phyloP scores from a whole-genome alignment of 2,797 vertebrate species.

The Tauraco hartlaubi region DNA sequence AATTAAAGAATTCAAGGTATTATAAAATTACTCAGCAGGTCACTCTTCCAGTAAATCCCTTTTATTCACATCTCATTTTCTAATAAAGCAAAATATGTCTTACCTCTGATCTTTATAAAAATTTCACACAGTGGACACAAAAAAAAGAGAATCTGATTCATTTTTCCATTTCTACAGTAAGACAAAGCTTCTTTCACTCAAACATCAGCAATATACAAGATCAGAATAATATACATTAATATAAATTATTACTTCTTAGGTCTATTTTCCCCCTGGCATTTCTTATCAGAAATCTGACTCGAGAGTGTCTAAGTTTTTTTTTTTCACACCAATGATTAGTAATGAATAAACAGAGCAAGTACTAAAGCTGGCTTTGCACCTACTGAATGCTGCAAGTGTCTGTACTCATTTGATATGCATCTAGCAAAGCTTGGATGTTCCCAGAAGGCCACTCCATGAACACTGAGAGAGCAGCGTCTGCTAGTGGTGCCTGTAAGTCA shows the following conservation, averaged over 20 bases:
- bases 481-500: constrained; percentile 95
- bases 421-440: constrained; percentile 99
- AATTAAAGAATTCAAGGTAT: constrained; percentile 37
- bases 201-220: not conserved
- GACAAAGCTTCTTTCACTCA: constrained; percentile 31
- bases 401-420: constrained; percentile 99
- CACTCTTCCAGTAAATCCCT: not conserved
- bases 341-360: constrained; percentile 89
- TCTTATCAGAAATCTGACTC: constrained; percentile 24
- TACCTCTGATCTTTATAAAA: not conserved
- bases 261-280: not conserved
- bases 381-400: constrained; percentile 99
- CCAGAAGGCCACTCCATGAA: constrained; percentile 98
- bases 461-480: constrained; percentile 99
- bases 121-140: not conserved
- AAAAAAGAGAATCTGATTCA: constrained; percentile 2
- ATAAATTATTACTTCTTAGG: not conserved
- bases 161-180: not conserved
- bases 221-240: not conserved
- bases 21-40: constrained; percentile 9
- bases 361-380: constrained; percentile 97
- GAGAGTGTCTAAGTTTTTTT: constrained; percentile 29
- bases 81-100: constrained; percentile 12
- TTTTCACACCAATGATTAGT: constrained; percentile 73
- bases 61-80: constrained; percentile 8